A percentile compares a stretch with the other conserved stretches of the same genome.
Conservation (phyloP, 2,888 invertebrate species). For the Dermolepida albohirtum region DNA sequence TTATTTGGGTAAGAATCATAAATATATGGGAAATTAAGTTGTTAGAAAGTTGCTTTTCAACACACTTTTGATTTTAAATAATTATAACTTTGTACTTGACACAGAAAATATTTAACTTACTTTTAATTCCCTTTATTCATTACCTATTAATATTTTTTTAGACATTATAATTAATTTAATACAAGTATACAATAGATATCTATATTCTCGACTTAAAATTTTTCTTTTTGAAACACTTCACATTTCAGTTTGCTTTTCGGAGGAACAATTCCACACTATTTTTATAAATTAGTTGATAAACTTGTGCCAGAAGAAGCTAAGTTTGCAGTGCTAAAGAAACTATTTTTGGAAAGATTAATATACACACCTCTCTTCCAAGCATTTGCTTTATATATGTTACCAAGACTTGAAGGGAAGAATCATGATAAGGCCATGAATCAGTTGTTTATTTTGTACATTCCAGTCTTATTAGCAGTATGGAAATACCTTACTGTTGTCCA, state of each 20-base stretch:
- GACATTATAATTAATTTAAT: too few species aligned
- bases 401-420: conserved; percentile 81
- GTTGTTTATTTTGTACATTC: conserved; percentile 73
- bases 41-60: too few species aligned
- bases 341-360: conserved; percentile 78
- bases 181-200: too few species aligned
- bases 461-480: conserved; percentile 79
- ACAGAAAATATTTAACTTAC: too few species aligned
- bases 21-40: too few species aligned
- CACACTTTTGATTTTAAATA: too few species aligned
- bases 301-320: conserved; percentile 70
- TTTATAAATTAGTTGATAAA: conserved; percentile 74
- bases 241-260: conserved; percentile 78
- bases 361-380: conserved; percentile 80
- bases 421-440: conserved; percentile 75
- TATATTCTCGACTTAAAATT: too few species aligned
- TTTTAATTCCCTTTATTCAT: too few species aligned
- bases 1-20: conserved; percentile 75
- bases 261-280: conserved; percentile 83
- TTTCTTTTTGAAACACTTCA: not conserved
- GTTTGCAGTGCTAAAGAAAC: conserved; percentile 68
- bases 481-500: conserved; percentile 82
- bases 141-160: too few species aligned
- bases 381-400: conserved; percentile 78
- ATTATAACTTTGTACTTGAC: too few species aligned